phyloP scores from a whole-genome alignment of 2,113 vertebrate genomes.

The Anguilla rostrata region DNA sequence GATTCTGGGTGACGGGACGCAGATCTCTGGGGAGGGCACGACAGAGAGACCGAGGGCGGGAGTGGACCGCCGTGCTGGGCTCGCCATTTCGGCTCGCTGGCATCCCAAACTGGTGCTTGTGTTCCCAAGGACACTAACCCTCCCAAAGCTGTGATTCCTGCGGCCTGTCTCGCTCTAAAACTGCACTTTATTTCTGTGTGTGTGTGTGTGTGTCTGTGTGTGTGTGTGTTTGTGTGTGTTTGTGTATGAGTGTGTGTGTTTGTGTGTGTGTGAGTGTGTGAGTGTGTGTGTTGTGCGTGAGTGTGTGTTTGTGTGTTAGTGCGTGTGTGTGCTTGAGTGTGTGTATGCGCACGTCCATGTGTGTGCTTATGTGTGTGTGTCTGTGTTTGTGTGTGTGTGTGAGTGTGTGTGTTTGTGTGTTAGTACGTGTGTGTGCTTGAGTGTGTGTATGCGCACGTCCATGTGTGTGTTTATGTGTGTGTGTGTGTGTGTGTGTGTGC shows the following conservation, averaged over 20 bases:
- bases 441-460: no score
- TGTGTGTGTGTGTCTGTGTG: no score
- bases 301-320: no score
- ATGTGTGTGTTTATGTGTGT: constrained; percentile 6
- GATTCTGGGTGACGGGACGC: background rate
- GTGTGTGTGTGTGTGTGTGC: background rate
- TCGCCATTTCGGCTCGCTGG: constrained; percentile 43
- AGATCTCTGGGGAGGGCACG: constrained; percentile 9
- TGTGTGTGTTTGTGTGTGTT: background rate
- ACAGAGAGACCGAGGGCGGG: constrained; percentile 30
- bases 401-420: no score
- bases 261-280: no score
- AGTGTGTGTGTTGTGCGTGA: no score
- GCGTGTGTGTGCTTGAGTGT: no score
- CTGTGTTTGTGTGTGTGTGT: no score
- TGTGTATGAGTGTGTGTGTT: no score
- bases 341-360: no score
- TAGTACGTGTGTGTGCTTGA: no score
- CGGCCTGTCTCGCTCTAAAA: constrained; percentile 36
- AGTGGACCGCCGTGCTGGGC: constrained; percentile 34
- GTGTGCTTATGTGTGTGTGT: no score
- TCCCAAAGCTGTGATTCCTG: constrained; percentile 43
- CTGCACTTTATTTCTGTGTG: constrained; percentile 22
- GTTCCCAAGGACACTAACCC: constrained; percentile 33
- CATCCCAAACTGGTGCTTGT: constrained; percentile 39